Percentiles rank a stretch among this genome's conserved stretches.
These are phyloP conservation scores for Terrapene triunguis DNA, from an alignment of 2,113 vertebrate species.

Conservation along the genomic window DNA sequence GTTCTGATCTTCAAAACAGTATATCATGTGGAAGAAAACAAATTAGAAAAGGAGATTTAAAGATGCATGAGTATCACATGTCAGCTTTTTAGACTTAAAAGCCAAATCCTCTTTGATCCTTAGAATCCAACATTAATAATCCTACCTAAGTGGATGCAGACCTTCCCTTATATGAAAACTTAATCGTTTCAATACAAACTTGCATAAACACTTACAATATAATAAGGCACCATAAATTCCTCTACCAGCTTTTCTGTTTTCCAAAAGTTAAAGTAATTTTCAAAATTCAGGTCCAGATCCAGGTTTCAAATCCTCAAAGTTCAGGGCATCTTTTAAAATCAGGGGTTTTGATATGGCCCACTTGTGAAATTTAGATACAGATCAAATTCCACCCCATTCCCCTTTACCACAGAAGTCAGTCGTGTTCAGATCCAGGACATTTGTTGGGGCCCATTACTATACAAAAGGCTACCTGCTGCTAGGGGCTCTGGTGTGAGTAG, in stretches of 20 bases:
- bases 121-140: neutral
- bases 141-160: neutral
- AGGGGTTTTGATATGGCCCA: neutral
- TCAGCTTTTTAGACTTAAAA: neutral
- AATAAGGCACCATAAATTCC: neutral
- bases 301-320: neutral
- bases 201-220: neutral
- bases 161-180: neutral
- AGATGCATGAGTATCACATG: neutral
- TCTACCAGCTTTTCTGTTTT: neutral
- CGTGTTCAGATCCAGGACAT: neutral
- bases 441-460: neutral
- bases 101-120: slow-evolving; percentile 7
- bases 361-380: neutral
- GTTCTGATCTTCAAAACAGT: neutral
- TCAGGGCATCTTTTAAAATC: neutral
- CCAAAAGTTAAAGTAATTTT: slow-evolving; percentile 1
- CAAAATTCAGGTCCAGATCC: neutral
- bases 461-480: neutral
- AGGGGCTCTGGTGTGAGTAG: neutral
- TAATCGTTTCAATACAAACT: neutral
- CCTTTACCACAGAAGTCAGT: neutral
- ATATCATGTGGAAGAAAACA: neutral
- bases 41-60: slow-evolving; percentile 2
- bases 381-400: neutral